Evolutionary conservation across 2,888 invertebrate genomes (phyloP), one percentile per base, ranked within the genome.

Genomic region (Parnassius glacialis): DNA sequence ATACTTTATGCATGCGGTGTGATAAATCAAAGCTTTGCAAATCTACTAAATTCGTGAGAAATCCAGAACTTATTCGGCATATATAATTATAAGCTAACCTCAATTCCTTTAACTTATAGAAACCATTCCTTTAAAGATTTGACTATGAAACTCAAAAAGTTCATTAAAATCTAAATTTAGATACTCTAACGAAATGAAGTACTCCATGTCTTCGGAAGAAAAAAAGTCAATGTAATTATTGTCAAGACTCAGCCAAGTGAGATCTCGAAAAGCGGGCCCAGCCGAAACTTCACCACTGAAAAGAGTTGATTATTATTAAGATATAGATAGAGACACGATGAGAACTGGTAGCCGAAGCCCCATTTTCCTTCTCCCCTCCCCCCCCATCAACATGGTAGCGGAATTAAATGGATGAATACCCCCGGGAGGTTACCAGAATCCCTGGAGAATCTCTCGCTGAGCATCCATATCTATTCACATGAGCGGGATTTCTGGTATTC

Each of bases 141-240:
- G 93, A 45, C 91, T 92, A 0, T 96, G 96, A 67, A 97, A 87
- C 47, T 92, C 88, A 55, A 93, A 93, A 12, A 97, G 89, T 72
- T 95, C 93, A 83, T 97, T 97, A 59, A 95, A 96, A 74, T 97
- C 96, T 72, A 97, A 87, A 81, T 97, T 96, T 34, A 97, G 90
- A 82, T 96, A 96, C 73, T 95, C 94, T 56, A 96, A 79, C 63
- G 94, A 93, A 1, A 92, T 90, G 74, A 95, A 93, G 45, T 93
- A 92, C 61, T 93, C 93, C 52, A 96, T 92, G 1, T 95, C 93
- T n/a, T 93, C 92, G 3, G 93, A 92, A 1, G 94, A 92, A 42
- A 85, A 70, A 59, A 71, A 68, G 57, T 79, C 94, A 66, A 97
- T 93, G 73, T 96, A 95, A 75, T 97, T 97, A 82, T 96, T 96